Evolutionary conservation across 2,113 vertebrate species (phyloP).

Genomic region (Laticauda laticaudata): DNA sequence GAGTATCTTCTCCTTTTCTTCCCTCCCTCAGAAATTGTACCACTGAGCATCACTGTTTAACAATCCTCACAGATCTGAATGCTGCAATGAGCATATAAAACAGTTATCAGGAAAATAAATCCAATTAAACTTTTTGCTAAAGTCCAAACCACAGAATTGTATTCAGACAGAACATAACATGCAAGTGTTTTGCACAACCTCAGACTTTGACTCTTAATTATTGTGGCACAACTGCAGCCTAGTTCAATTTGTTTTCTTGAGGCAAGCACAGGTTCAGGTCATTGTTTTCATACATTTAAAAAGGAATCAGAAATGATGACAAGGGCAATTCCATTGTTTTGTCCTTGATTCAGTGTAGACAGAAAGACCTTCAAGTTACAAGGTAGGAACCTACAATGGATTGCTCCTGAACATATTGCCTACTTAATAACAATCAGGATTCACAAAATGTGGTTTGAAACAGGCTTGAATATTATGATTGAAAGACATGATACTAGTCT

Average conservation of each 20-base stretch:
- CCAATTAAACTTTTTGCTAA: constrained; percentile 14
- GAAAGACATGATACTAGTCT: neutral
- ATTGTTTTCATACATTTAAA: neutral
- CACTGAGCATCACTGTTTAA: neutral
- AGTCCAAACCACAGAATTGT: neutral
- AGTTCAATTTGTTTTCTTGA: neutral
- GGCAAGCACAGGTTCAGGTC: neutral
- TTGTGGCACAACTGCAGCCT: neutral
- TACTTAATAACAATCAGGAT: neutral
- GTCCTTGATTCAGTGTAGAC: neutral
- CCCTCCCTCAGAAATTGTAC: neutral
- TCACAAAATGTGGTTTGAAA: neutral
- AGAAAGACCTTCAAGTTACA: neutral
- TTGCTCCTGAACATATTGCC: too few relatives aligned
- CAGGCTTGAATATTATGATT: neutral
- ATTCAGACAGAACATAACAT: neutral
- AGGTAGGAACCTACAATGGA: neutral
- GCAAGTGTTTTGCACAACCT: neutral
- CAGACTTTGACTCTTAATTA: constrained; percentile 11
- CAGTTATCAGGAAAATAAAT: constrained; percentile 14
- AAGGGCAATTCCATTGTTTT: neutral
- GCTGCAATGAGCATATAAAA: neutral
- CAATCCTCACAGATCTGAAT: neutral
- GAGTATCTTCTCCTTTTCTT: neutral
- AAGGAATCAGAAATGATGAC: neutral